Conservation (phyloP, 2,113 vertebrate genomes). For the Struthidea cinerea region DNA sequence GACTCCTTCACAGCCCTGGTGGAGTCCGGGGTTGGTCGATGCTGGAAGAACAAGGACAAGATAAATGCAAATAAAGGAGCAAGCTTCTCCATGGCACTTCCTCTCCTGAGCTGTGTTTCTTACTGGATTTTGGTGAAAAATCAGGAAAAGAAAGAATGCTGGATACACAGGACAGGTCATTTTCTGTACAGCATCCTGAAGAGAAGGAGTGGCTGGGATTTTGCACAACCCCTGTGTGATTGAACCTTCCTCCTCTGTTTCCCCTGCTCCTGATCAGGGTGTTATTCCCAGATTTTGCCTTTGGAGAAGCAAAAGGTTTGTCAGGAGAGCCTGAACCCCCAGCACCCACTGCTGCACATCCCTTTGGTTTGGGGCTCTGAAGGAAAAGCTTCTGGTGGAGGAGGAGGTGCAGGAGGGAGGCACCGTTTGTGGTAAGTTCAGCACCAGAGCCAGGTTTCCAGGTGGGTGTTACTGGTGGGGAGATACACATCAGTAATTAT, state of each 20-base stretch:
- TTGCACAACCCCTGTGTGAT: not conserved
- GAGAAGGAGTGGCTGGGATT: not conserved
- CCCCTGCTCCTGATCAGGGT: not conserved
- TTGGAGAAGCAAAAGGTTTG: not conserved
- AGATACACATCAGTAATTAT: constrained; percentile 38
- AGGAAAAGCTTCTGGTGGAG: not conserved
- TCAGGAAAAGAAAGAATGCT: not conserved
- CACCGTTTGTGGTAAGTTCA: constrained; percentile 8
- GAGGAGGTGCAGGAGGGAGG: constrained; percentile 28
- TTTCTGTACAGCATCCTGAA: not conserved
- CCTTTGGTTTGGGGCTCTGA: not conserved
- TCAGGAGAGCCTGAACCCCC: not conserved
- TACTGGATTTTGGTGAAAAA: not conserved
- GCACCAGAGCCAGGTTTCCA: constrained; percentile 19
- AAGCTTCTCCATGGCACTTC: not conserved
- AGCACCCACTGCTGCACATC: not conserved
- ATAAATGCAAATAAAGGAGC: not conserved
- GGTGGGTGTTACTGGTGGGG: not conserved
- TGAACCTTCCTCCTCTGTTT: not conserved
- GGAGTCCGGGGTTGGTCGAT: not conserved
- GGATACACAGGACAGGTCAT: not conserved
- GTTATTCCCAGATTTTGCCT: not conserved
- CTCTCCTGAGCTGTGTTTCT: not conserved
- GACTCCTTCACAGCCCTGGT: not conserved
- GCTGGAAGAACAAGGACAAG: not conserved